Base-by-base conservation (phyloP, 2,113 vertebrate genomes). In the Microcebus murinus region DNA sequence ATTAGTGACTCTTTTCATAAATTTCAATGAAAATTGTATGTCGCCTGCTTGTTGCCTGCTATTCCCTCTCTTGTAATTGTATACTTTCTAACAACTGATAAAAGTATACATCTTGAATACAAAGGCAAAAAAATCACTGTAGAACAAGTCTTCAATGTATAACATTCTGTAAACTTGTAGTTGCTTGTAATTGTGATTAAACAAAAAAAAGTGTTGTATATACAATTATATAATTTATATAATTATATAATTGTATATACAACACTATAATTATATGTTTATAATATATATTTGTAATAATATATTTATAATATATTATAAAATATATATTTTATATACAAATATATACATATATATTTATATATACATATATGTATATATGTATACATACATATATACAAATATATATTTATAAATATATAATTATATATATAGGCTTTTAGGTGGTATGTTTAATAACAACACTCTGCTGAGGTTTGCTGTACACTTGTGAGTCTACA, bases 1-100 rank as follows among this genome's bases (percentile, higher is more conserved):
- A 25, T 90, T 89, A 97, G 95, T 96, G 96, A 97, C 97, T 98
- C 90, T 96, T 71, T 77, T 95, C 70, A 76, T 95, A 91, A 92
- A 59, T 83, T 71, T 95, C 74, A 92, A 74, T 91, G 87, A 95
- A 97, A 98, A 94, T 97, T 97, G 95, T 96, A 96, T 95, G 34
- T 59, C 93, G 21, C 2, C 0, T 89, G 42, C 11, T 79, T 97
- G 96, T 94, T 92, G 84, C 25, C 85, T 97, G 52, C 71, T 80
- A 36, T 76, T 8, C 29, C 95, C 50, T 88, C 76, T 93, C 59
- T 57, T 31, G 45, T 70, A 87, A 52, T 27, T 92, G 76, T 68
- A 93, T 71, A 31, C 84, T 97, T 98, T 96, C 84, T 89, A 97
- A 85, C 91, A 87, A 96, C 36, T 79, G 86, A 85, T 0, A 68